Conservation (phyloP, 2,888 invertebrate species). For the Chymomyza caudatula region DNA sequence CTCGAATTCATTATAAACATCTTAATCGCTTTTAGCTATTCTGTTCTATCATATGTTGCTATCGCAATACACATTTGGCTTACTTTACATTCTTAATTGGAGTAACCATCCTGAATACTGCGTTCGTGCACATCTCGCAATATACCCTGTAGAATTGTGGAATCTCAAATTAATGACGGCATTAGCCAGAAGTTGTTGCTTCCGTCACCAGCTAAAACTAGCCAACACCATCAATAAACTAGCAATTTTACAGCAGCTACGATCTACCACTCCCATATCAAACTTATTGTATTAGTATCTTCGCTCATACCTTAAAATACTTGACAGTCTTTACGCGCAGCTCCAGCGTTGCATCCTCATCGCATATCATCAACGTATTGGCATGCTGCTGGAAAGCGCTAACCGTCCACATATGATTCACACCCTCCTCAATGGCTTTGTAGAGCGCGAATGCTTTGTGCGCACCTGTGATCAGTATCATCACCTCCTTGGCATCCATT, state of each 20-base stretch:
- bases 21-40: too few species aligned
- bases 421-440: constrained; percentile 98
- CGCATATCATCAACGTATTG: constrained; percentile 94
- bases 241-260: background rate
- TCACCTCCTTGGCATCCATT: constrained; percentile 98
- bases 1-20: too few species aligned
- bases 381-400: constrained; percentile 98
- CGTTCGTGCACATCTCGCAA: constrained; percentile 58
- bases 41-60: background rate
- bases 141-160: constrained; percentile 56
- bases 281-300: background rate
- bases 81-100: constrained; percentile 49
- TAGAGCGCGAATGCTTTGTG: constrained; percentile 98
- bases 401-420: constrained; percentile 99
- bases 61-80: constrained; percentile 1
- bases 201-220: background rate
- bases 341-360: constrained; percentile 98
- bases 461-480: constrained; percentile 97
- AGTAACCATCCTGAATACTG: constrained; percentile 37
- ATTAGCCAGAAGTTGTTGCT: constrained; percentile 29
- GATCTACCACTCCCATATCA: background rate
- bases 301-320: constrained; percentile 91
- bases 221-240: constrained; percentile 4
- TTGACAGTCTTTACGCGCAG: constrained; percentile 98
- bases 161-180: constrained; percentile 13